phyloP scores from a whole-genome alignment of 1,140 invertebrate species.

The Conus ventricosus region DNA sequence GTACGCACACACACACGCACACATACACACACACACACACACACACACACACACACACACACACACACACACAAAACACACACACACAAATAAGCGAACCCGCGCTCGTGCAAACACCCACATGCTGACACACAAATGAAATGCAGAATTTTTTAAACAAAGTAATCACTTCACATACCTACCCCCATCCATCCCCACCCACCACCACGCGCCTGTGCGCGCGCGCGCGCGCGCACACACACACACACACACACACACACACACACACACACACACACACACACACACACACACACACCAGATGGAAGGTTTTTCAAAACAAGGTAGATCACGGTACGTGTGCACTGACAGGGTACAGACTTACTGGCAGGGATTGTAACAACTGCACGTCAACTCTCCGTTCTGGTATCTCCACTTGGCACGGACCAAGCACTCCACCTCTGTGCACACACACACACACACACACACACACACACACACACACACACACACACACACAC shows the following conservation, averaged over 20 bases:
- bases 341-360: neutral
- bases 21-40: neutral
- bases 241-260: conserved; percentile 3
- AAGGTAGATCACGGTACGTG: too few species aligned
- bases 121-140: too few species aligned
- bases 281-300: neutral
- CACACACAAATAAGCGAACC: neutral
- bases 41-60: neutral
- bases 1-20: neutral
- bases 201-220: too few species aligned
- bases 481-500: too few species aligned
- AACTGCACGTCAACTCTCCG: neutral
- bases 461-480: too few species aligned
- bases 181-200: too few species aligned
- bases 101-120: neutral
- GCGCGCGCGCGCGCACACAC: neutral
- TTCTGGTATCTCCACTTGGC: conserved; percentile 10
- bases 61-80: neutral
- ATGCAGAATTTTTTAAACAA: too few species aligned
- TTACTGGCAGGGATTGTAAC: conserved; percentile 32
- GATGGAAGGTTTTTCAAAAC: too few species aligned
- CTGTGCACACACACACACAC: conserved; percentile 3
- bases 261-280: neutral
- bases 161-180: too few species aligned
- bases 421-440: conserved; percentile 8